Evolutionary conservation across 1,140 invertebrate genomes (phyloP).

Genomic region (Littorina saxatilis): DNA sequence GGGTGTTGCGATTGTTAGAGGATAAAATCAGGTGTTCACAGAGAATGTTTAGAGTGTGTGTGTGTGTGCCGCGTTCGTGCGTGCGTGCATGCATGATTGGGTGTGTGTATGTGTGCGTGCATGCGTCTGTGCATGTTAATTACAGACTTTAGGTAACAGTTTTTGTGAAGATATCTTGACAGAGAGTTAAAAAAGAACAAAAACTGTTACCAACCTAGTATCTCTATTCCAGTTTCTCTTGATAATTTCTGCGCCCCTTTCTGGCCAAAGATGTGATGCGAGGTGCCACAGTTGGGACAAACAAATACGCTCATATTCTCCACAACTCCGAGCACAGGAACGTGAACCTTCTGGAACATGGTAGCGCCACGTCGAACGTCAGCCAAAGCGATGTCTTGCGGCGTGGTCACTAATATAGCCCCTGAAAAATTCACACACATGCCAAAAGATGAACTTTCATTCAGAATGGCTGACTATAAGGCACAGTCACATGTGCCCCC

Average conservation of each 20-base stretch:
- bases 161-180: too few species aligned
- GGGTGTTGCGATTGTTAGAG: too few species aligned
- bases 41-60: too few species aligned
- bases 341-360: slow-evolving; percentile 94
- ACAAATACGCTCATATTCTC: slow-evolving; percentile 97
- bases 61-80: too few species aligned
- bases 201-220: slow-evolving; percentile 79
- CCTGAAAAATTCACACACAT: too few species aligned
- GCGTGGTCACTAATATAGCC: slow-evolving; percentile 94
- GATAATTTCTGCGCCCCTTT: slow-evolving; percentile 89
- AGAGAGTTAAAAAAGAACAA: too few species aligned
- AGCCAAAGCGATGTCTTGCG: slow-evolving; percentile 80
- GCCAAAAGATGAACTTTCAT: too few species aligned
- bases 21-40: too few species aligned
- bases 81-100: not conserved
- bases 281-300: slow-evolving; percentile 91
- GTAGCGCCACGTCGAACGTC: slow-evolving; percentile 91
- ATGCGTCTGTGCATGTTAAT: too few species aligned
- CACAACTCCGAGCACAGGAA: slow-evolving; percentile 93
- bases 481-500: too few species aligned
- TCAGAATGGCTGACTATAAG: too few species aligned
- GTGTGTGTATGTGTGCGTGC: not conserved
- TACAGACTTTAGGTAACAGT: too few species aligned
- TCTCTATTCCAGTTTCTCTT: slow-evolving; percentile 84
- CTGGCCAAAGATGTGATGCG: slow-evolving; percentile 87